Evolutionary conservation across 2,797 vertebrate species (phyloP).

Genomic region (Rhabdomys pumilio): DNA sequence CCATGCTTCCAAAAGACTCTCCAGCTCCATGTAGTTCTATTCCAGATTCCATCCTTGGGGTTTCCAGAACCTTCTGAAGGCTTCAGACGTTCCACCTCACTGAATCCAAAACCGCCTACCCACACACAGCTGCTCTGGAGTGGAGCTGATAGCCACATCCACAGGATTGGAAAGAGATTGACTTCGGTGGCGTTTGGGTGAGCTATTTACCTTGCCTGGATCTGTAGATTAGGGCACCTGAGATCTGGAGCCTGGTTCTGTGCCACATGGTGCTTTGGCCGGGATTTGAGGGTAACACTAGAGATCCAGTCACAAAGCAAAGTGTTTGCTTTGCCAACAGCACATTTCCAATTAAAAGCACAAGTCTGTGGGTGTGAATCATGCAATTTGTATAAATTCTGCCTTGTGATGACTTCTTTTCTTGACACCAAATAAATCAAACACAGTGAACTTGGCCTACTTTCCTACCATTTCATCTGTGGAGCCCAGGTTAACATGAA

Average conservation of each 20-base stretch:
- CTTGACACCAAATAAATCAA: conserved; percentile 74
- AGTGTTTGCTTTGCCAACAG: not conserved
- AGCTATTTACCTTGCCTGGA: not conserved
- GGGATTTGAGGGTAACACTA: not conserved
- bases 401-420: conserved; percentile 73
- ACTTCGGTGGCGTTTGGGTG: too few species aligned
- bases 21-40: not conserved
- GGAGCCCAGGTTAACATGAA: not conserved
- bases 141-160: not conserved
- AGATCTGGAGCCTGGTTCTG: not conserved
- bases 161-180: not conserved
- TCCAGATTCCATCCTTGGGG: not conserved
- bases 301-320: not conserved
- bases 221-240: not conserved
- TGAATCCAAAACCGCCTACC: not conserved
- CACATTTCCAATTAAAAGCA: conserved; percentile 70
- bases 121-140: accelerated
- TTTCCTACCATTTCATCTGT: not conserved
- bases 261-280: accelerated
- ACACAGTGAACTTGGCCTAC: conserved; percentile 61
- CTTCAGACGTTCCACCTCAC: not conserved
- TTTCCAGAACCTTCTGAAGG: not conserved
- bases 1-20: not conserved
- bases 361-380: conserved; percentile 42
- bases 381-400: conserved; percentile 52